phyloP scores from a whole-genome alignment of 2,888 invertebrate species.

The Tipula lateralis region DNA sequence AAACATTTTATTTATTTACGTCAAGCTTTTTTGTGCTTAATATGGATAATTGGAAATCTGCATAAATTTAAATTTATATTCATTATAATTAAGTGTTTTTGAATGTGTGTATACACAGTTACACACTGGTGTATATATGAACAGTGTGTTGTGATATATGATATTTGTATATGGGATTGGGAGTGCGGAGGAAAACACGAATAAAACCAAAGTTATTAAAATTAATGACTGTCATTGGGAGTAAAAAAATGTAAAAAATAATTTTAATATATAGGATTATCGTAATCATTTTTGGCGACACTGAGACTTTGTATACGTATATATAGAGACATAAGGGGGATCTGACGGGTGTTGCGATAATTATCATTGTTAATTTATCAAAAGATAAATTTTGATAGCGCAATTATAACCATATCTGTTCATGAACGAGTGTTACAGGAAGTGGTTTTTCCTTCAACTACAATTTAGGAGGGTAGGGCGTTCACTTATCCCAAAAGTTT shows the following conservation, averaged over 20 bases:
- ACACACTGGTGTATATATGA: neutral
- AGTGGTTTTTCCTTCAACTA: no score
- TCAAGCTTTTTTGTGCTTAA: neutral
- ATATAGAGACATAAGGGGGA: neutral
- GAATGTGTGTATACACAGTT: neutral
- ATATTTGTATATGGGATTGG: neutral
- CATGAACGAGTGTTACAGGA: no score
- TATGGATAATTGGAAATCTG: constrained; percentile 9
- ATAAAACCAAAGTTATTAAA: neutral
- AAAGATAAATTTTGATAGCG: neutral
- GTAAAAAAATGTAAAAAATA: neutral
- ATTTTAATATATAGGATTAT: neutral
- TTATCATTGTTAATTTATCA: neutral
- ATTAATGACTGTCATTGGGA: neutral
- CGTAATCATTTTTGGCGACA: neutral
- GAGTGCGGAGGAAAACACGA: neutral
- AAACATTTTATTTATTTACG: neutral
- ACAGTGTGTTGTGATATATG: neutral
- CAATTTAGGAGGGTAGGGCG: no score
- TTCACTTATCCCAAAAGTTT: no score
- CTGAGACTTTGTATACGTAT: no score
- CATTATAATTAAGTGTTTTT: constrained; percentile 8
- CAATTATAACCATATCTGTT: no score
- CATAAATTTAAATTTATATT: neutral
- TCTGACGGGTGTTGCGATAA: neutral